These are phyloP conservation scores for Yponomeuta sedellus DNA, from an alignment of 2,888 invertebrate species.

Conservation along the genomic window DNA sequence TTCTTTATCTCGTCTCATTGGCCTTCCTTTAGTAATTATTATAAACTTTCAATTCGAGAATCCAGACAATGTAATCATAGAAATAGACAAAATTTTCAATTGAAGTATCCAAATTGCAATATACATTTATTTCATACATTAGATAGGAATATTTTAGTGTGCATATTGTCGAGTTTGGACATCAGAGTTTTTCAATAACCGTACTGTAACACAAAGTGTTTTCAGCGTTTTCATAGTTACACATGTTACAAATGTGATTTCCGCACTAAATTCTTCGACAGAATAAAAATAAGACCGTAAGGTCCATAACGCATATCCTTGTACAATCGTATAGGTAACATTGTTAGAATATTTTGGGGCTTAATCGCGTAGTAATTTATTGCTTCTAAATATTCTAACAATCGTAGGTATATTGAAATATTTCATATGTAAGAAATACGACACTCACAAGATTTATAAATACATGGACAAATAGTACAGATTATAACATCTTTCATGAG, in stretches of 20 bases:
- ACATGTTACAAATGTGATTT: not conserved
- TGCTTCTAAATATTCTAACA: too few relatives aligned
- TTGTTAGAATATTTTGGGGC: too few relatives aligned
- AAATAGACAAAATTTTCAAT: conserved; percentile 18
- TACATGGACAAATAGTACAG: not conserved
- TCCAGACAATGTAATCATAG: conserved; percentile 21
- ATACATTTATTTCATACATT: conserved; percentile 28
- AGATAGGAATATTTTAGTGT: conserved; percentile 46
- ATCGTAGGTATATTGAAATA: too few relatives aligned
- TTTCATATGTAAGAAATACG: too few relatives aligned
- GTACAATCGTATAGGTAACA: too few relatives aligned
- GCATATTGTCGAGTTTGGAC: conserved; percentile 59
- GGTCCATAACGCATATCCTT: too few relatives aligned
- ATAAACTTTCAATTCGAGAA: conserved; percentile 12
- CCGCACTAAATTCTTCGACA: not conserved
- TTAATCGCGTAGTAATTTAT: too few relatives aligned
- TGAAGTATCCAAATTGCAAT: conserved; percentile 21
- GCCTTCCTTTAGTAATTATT: too few relatives aligned
- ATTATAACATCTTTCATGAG: not conserved
- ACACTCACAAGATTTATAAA: not conserved
- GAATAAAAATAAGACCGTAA: not conserved
- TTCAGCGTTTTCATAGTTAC: not conserved
- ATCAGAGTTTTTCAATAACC: conserved; percentile 20
- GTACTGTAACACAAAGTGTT: not conserved
- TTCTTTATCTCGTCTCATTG: too few relatives aligned